Conservation (phyloP, 2,888 invertebrate genomes). For the Microctonus hyperodae region DNA sequence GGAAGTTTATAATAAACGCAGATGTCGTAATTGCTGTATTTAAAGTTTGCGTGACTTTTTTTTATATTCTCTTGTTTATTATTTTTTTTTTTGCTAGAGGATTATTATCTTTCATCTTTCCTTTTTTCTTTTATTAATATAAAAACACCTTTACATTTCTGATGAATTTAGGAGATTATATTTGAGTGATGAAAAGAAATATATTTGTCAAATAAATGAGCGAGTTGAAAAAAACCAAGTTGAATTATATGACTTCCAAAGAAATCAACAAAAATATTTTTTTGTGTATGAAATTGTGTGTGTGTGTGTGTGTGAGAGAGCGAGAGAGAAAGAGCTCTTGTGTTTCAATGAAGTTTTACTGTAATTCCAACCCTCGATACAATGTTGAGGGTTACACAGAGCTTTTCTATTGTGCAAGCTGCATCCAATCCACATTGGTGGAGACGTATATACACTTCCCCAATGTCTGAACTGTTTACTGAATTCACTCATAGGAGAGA, state of each 20-base stretch:
- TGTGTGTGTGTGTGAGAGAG: too few species aligned
- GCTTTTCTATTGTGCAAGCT: constrained; percentile 21
- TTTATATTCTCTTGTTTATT: neutral
- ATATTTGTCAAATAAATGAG: too few species aligned
- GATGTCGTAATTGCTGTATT: constrained; percentile 30
- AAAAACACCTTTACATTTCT: neutral
- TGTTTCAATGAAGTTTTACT: neutral
- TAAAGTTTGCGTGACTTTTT: constrained; percentile 24
- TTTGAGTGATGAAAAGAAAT: neutral
- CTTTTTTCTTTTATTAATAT: too few species aligned
- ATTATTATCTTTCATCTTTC: too few species aligned
- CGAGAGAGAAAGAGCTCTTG: constrained; percentile 13
- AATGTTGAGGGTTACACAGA: neutral
- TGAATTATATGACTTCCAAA: too few species aligned
- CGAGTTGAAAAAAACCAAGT: too few species aligned
- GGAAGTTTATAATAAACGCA: constrained; percentile 33
- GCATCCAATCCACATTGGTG: neutral
- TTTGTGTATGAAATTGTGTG: neutral
- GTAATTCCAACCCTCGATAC: neutral
- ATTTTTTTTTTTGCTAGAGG: neutral
- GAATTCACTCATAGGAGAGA: constrained; percentile 22
- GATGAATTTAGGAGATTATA: neutral
- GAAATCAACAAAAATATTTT: too few species aligned
- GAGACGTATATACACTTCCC: constrained; percentile 3
- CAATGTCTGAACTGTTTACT: constrained; percentile 5